phyloP scores from a whole-genome alignment of 2,797 vertebrate species.

The Rhabdophis nuchalis region DNA sequence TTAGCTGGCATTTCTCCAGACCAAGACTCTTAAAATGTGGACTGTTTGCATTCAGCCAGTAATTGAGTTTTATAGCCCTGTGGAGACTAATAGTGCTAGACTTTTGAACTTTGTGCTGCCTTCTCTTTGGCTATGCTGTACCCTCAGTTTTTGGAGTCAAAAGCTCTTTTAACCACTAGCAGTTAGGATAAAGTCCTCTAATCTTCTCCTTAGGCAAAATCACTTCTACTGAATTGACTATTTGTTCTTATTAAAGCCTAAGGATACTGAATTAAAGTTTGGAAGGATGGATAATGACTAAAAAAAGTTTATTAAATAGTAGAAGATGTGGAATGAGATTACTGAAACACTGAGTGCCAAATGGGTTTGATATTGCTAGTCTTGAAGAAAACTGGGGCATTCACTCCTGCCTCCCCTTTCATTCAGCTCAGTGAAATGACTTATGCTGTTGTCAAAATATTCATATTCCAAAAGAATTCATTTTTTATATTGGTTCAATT shows the following conservation, averaged over 20 bases:
- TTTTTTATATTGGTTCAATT: not conserved
- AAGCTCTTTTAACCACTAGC: conserved; percentile 71
- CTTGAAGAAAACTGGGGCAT: conserved; percentile 15
- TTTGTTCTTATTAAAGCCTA: conserved; percentile 57
- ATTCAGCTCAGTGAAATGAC: not conserved
- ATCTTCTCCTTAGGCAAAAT: conserved; percentile 64
- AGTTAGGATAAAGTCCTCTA: conserved; percentile 71
- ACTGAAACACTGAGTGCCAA: conserved; percentile 51
- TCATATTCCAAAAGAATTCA: not conserved
- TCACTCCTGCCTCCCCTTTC: not conserved
- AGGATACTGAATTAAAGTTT: conserved; percentile 55
- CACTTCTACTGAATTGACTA: conserved; percentile 17
- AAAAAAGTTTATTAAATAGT: conserved; percentile 62
- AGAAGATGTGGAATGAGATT: conserved; percentile 54
- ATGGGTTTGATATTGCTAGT: not conserved
- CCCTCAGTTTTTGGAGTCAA: conserved; percentile 73
- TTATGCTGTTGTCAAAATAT: not conserved
- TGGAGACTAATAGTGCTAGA: conserved; percentile 75
- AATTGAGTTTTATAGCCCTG: conserved; percentile 74
- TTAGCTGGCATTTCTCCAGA: conserved; percentile 41
- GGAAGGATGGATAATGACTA: conserved; percentile 52
- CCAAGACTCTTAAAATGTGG: conserved; percentile 49
- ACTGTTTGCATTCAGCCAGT: conserved; percentile 76
- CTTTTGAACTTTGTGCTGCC: conserved; percentile 75
- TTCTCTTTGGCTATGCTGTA: conserved; percentile 75